Evolutionary conservation across 2,797 vertebrate species (phyloP), one percentile per base, ranked within the genome.

Genomic region (Chanos chanos): DNA sequence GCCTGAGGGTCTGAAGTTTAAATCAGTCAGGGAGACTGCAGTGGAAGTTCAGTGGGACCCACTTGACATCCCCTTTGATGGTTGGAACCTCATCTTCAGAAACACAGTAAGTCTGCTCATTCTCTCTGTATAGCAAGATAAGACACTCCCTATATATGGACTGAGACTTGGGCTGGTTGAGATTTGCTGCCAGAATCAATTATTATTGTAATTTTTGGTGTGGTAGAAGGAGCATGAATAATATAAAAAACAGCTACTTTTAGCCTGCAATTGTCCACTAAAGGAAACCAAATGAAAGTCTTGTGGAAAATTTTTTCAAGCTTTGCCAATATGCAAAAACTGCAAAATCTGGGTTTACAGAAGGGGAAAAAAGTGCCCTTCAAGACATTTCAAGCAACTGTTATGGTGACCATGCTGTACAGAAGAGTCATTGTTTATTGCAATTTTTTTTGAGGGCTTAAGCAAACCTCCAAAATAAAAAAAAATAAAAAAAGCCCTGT

Each of bases 21-120:
- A 96, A 80, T 93, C 96, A 2, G 88, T 99, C 41, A 89, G 83
- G 73, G 97, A 99, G 81, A 94, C 96, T 0, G 93, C 94, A 0
- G 94, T 99, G 43, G 93, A 97, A 69, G 97, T 99, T 62, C 90
- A 96, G 68, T 99, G 97, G 97, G 97, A 99, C 66, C 94, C 96
- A 15, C 66, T 99, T 68, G 88, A 96, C 70, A 90, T 99, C 2
- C 86, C 91, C 21, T 98, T 99, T 21, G 96, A 98, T 72, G 89
- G 92, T 2, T 99, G 97, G 97, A 94, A 97, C 78, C 89, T 99
- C 65, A 90, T 98, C 77, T 99, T 99, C 82, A 92, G 82, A 59
- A 96, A 96, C 55, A 92, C 89, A 65, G 97, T 99, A 73, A 94
- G 89, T 78, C 37, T 36, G 59, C 16, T 41, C 31, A 39, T 25